Base-by-base conservation (phyloP, 2,113 vertebrate species). In the Oryzias curvinotus region DNA sequence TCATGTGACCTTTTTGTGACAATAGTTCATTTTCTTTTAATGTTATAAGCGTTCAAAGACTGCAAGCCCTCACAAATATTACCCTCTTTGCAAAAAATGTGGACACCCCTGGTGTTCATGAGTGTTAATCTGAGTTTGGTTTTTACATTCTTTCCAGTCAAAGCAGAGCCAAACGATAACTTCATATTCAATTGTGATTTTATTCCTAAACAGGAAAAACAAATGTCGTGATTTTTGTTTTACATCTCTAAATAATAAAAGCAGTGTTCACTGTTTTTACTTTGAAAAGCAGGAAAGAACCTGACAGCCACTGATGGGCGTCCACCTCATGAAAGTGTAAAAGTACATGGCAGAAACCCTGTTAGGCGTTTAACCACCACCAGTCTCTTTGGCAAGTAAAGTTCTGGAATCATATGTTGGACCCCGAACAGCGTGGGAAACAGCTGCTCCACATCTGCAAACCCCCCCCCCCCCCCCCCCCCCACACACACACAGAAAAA, bases 381-480 rank as follows among this genome's bases (percentile, higher is more conserved):
- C 41, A 8, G 48, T 3, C 14, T 56, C 58, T 49, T 63, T 18
- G 48, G 49, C 50, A 4, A 1, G 48, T 70, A n/a, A n/a, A n/a
- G n/a, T n/a, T n/a, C 43, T 48, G 47, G 73, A 70, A 76, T 76
- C 67, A 78, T 68, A 57, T 66, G 62, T 46, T 57, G 64, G 58
- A 62, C 50, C 19, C 58, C 59, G 61, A 81, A 19, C 83, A 79
- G 56, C 65, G 62, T 49, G 72, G 78, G 48, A 62, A 82, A 84
- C 87, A 90, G 83, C 84, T 91, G 89, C 63, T 81, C 66, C 51
- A 49, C 59, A 65, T 88, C 80, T 84, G 71, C 51, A 61, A 23
- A 2, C 55, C 67, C 36, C 10, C 3, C 36, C 8, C 12, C 36
- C 36, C 36, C 36, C 8, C 10, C 0, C 8, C 12, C 21, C 2